Base-by-base conservation (phyloP, 2,797 vertebrate species). In the Bovichtus diacanthus region DNA sequence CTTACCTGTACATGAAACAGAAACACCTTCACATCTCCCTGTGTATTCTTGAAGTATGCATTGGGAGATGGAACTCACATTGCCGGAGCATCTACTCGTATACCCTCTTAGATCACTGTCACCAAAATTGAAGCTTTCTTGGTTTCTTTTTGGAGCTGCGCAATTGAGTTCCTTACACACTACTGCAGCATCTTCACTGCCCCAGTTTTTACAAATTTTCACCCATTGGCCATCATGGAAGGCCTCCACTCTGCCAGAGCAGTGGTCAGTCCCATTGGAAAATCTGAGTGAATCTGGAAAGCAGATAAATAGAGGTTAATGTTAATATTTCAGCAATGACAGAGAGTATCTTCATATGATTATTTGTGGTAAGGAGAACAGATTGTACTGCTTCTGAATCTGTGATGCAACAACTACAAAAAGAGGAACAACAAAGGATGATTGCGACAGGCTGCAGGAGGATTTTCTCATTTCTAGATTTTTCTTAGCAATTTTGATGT, bases 211-310 rank as follows among this genome's bases (percentile, higher is more conserved):
- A 58, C 93, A 94, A 1, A 92, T 3, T 25, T 85, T 90, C 3
- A 82, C 84, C 93, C 93, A 94, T 0, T 5, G 36, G 36, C 49
- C 71, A 11, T 76, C 0, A 3, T 83, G 64, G 46, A 29, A 82
- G 41, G 94, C 47, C 66, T 93, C 90, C 49, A 94, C 13, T 71
- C 80, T 83, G 9, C 93, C 93, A 65, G 88, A 88, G 82, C 93
- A 94, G 9, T 61, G 75, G 16, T 86, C 63, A 0, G 85, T 92
- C 16, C 92, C 89, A 8, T 94, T 93, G 43, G 16, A 9, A 64
- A 94, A 16, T 74, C 81, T 83, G 61, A 91, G 13, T 6, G 58
- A 49, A 3, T 90, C 93, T 94, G 87, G 21, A 87, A 72, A 70
- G 15, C n/a, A 50, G 21, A 39, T 13, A 43, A 68, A 66, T 72